Conservation (phyloP, 2,888 invertebrate species). For the Sphaerophoria rueppellii region DNA sequence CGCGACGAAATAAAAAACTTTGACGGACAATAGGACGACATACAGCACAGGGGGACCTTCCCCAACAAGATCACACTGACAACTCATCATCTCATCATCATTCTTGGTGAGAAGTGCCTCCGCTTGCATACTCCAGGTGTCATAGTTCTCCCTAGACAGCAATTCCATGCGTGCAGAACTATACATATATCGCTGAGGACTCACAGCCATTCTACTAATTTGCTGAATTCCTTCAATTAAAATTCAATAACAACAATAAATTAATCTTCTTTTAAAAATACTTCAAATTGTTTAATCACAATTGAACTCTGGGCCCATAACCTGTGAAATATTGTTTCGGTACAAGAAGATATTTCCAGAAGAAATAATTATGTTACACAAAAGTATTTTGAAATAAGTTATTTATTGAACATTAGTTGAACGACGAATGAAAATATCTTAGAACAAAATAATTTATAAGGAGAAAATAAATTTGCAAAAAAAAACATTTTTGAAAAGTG, state of each 20-base stretch:
- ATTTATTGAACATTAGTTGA: too few relatives aligned
- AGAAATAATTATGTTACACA: neutral
- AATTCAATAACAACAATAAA: neutral
- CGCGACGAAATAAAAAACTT: too few relatives aligned
- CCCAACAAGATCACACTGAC: too few relatives aligned
- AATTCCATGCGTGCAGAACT: conserved; percentile 31
- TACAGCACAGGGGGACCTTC: too few relatives aligned
- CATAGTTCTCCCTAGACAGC: conserved; percentile 50
- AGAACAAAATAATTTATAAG: too few relatives aligned
- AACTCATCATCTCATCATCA: too few relatives aligned
- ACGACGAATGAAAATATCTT: too few relatives aligned
- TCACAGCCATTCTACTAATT: neutral
- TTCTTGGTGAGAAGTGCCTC: conserved; percentile 53
- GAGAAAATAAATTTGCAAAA: too few relatives aligned
- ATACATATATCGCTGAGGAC: neutral
- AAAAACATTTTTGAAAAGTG: too few relatives aligned
- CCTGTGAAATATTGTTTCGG: conserved; percentile 4
- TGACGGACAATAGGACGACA: too few relatives aligned
- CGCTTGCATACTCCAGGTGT: conserved; percentile 59
- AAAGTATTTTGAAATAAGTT: too few relatives aligned
- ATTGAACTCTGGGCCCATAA: conserved; percentile 23
- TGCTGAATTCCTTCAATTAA: neutral
- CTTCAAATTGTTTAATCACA: neutral
- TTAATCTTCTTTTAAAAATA: neutral
- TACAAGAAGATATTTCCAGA: neutral